Evolutionary conservation across 2,888 invertebrate genomes (phyloP), one percentile per base, ranked within the genome.

Genomic region (Dexiosoma caninum): DNA sequence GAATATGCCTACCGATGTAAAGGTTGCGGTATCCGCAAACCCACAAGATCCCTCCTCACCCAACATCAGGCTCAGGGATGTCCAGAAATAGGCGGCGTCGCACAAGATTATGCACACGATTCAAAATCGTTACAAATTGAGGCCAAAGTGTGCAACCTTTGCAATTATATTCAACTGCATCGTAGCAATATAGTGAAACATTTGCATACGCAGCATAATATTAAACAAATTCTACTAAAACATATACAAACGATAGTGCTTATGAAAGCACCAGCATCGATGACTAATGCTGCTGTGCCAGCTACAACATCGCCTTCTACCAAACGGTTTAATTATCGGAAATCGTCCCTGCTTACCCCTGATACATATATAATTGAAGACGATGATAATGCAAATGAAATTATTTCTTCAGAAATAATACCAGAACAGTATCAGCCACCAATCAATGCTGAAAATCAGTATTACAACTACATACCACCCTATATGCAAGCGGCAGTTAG

Each of bases 1-100:
- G 96, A 96, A 89, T 95, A 94, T 85, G 91, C 94, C 77, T 93
- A 93, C 82, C 88, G 90, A 16, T 95, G 95, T 87, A 91, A 91
- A 3, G 90, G 91, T 57, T 95, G 95, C 78, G 78, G 82, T 12
- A 66, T 83, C 0, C 78, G 83, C 10, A 86, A 86, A 46, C 85
- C 86, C 12, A 85, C 85, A 5, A 80, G 84, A 60, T 83, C 83
- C 7, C 81, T 85, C n/a, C 82, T 86, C 4, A 82, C 83, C 2
- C 85, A 84, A 19, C 84, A 84, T 62, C 81, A 84, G 4, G 78
- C 84, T 7, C 57, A 71, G 12, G 81, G 83, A 4, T 85, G 85
- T 14, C 83, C 81, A 1, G 69, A 83, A 3, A 59, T 71, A 10
- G 84, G 84, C 10, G 23, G 53, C 8, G 62, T 84, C 8, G 27